Evolutionary conservation across 2,113 vertebrate species (phyloP).

Genomic region (Ictalurus furcatus): DNA sequence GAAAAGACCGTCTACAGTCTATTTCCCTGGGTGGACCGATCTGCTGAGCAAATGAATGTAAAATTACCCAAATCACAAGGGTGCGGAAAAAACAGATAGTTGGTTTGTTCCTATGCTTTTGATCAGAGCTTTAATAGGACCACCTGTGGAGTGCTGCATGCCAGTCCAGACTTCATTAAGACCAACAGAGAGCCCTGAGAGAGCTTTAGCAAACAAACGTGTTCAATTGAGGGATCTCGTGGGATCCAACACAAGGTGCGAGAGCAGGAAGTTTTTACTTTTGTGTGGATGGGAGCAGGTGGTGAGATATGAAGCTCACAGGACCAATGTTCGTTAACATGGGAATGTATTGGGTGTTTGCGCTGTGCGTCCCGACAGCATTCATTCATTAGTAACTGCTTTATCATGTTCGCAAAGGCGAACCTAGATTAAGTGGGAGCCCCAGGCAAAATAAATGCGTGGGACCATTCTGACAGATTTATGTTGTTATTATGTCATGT

Average conservation of each 20-base stretch:
- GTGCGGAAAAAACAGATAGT: background rate
- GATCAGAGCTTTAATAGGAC: background rate
- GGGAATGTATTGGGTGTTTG: too few species aligned
- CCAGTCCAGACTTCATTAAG: slow-evolving; percentile 19
- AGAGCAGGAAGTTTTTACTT: background rate
- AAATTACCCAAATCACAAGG: slow-evolving; percentile 6
- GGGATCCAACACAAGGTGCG: too few species aligned
- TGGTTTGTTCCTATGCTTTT: background rate
- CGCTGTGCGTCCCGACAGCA: background rate
- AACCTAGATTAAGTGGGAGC: too few species aligned
- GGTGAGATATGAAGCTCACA: background rate
- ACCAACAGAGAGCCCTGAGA: background rate
- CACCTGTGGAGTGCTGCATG: slow-evolving; percentile 19
- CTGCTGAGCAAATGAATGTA: background rate
- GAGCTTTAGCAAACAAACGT: background rate
- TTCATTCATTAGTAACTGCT: background rate
- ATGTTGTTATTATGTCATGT: too few species aligned
- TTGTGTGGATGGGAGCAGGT: background rate
- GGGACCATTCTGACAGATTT: too few species aligned
- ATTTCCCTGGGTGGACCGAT: background rate
- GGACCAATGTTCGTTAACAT: background rate
- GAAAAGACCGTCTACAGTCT: background rate
- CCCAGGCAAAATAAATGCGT: too few species aligned
- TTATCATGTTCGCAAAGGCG: background rate
- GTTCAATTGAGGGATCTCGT: background rate